Base-by-base conservation (phyloP, 2,113 vertebrate species). In the Pica pica region DNA sequence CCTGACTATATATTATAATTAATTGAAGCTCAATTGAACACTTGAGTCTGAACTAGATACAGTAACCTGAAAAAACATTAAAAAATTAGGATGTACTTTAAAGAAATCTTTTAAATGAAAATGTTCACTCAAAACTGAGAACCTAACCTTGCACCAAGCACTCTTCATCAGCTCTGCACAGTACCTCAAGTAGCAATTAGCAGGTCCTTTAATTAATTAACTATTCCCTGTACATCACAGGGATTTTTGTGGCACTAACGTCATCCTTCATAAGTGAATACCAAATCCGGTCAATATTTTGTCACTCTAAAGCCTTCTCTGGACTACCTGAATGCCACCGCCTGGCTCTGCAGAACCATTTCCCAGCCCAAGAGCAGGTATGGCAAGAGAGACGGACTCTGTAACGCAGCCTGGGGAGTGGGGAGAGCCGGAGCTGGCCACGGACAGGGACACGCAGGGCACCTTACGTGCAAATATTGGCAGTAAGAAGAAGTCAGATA, bases 161-260 rank as follows among this genome's bases (percentile, higher is more conserved):
- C 95, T 96, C 97, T 96, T 97, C 96, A 97, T 97, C 96, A 96
- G 96, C 94, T 97, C 94, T 75, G 90, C 97, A 95, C 90, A 97
- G 95, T 97, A 97, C 97, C 96, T 97, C 96, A 95, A 98, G 97
- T 90, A 98, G 97, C 98, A 98, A 98, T 98, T 98, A 98, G 88
- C 97, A 98, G 97, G 97, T 97, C 97, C 96, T 98, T 98, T 97
- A 98, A 98, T 98, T 98, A 98, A 98, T 97, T 97, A 98, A 98
- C 97, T 96, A 97, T 95, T 98, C 96, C 98, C 91, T 95, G 94
- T 97, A 96, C 95, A 95, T 97, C 94, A 97, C 95, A 96, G 96
- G 97, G 96, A 98, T 98, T 96, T 97, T 97, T 96, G 90, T 92
- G 93, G 96, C 94, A 97, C 96, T 97, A 97, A 97, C 88, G 94